Conservation (phyloP, 2,113 vertebrate genomes). For the Cairina moschata region DNA sequence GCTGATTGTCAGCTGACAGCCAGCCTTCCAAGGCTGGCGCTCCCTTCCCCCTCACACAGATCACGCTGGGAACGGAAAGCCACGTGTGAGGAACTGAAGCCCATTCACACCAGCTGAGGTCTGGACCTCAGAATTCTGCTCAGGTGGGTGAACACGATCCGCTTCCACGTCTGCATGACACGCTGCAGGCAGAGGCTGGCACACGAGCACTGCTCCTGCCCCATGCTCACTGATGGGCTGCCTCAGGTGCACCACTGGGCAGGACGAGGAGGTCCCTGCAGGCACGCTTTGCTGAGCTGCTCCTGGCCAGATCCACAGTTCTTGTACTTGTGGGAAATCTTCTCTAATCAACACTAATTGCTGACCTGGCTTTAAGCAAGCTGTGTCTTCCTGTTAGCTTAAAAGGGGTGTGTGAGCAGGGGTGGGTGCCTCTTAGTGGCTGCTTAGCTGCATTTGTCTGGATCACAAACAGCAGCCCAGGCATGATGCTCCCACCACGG, state of each 20-base stretch:
- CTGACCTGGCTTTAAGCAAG: neutral
- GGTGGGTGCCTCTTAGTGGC: neutral
- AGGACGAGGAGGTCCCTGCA: neutral
- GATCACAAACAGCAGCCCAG: neutral
- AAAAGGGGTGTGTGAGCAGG: neutral
- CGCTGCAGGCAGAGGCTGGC: neutral
- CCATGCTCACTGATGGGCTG: neutral
- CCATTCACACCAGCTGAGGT: neutral
- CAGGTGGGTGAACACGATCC: neutral
- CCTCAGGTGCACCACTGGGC: neutral
- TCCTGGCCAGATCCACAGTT: neutral
- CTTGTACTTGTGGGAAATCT: neutral
- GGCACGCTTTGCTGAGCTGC: neutral
- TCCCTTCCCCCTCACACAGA: neutral
- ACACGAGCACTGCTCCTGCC: rapidly evolving
- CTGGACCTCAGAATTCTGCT: neutral
- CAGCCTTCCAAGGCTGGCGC: neutral
- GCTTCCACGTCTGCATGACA: neutral
- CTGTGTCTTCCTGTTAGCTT: neutral
- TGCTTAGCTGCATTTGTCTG: neutral
- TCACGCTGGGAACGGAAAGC: neutral
- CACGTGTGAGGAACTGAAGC: neutral
- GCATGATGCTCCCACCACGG: neutral
- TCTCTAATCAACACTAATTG: neutral
- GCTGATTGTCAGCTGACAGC: neutral